Evolutionary conservation across 2,888 invertebrate genomes (phyloP).

Genomic region (Coleophora flavipennella): DNA sequence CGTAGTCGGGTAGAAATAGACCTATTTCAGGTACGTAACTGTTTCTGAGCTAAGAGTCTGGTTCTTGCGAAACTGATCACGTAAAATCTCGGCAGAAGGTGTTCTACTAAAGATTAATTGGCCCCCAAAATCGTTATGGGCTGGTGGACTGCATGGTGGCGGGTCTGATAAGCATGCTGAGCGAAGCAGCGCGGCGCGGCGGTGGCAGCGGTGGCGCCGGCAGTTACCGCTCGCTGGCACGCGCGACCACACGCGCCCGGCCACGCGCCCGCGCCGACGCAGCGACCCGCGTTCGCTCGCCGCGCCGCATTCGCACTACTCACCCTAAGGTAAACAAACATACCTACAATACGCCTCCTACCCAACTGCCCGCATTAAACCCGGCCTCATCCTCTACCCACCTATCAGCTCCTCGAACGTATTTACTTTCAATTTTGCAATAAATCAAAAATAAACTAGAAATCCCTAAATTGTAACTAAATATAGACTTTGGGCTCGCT

Average conservation of each 20-base stretch:
- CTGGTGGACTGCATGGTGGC: conserved; percentile 42
- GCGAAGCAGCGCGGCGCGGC: conserved; percentile 25
- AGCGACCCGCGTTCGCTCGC: conserved; percentile 35
- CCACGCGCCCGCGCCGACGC: conserved; percentile 39
- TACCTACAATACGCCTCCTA: neutral
- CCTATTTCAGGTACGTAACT: neutral
- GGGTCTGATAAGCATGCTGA: conserved; percentile 56
- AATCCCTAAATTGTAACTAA: conserved; percentile 1
- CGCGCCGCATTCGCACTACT: no score
- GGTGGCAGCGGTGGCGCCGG: conserved; percentile 35
- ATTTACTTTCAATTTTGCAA: neutral
- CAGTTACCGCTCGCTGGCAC: conserved; percentile 60
- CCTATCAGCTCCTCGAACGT: conserved; percentile 11
- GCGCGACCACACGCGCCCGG: conserved; percentile 63
- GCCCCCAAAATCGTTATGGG: conserved; percentile 48
- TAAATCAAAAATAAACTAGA: neutral
- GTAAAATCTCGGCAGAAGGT: neutral
- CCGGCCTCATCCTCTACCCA: conserved; percentile 16
- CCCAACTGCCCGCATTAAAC: conserved; percentile 6
- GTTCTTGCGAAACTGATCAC: neutral
- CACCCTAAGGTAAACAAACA: conserved; percentile 56
- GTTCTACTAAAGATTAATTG: conserved; percentile 5
- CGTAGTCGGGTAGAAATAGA: no score
- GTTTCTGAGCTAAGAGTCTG: neutral
- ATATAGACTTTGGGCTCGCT: conserved; percentile 3